Conservation (phyloP, 2,888 invertebrate species). For the Agrilus cyanescens region DNA sequence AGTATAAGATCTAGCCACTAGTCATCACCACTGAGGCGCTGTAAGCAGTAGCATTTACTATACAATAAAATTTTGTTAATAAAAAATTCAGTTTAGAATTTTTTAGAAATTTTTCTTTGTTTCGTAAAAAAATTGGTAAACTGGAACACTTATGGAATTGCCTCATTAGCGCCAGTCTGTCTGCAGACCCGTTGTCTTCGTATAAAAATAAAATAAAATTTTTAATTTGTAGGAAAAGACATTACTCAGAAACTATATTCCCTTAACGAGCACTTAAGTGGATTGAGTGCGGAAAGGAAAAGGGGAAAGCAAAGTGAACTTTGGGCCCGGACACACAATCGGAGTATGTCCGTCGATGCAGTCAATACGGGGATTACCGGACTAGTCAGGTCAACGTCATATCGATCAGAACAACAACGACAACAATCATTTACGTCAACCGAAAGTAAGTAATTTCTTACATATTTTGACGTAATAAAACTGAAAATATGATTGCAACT, state of each 20-base stretch:
- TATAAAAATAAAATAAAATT: constrained; percentile 1
- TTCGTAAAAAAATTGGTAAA: no score
- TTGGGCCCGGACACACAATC: constrained; percentile 42
- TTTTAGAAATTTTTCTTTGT: no score
- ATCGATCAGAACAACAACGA: constrained; percentile 40
- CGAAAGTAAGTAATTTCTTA: constrained; percentile 31
- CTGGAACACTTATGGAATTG: no score
- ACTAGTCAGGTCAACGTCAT: constrained; percentile 54
- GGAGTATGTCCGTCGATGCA: constrained; percentile 66
- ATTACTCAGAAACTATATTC: constrained; percentile 77
- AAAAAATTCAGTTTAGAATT: no score
- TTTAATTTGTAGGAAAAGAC: constrained; percentile 51
- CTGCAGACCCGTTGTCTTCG: background rate
- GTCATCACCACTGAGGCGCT: no score
- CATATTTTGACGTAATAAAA: background rate
- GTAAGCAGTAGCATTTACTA: no score
- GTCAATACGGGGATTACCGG: constrained; percentile 69
- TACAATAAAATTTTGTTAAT: no score
- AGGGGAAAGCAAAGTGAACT: constrained; percentile 31
- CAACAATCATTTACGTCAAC: constrained; percentile 35
- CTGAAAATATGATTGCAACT: no score
- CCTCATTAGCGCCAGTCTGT: no score
- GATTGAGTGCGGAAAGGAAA: constrained; percentile 35
- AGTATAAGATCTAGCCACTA: no score
- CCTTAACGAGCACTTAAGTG: constrained; percentile 59